Conservation (phyloP, 2,113 vertebrate species). For the Xenopus tropicalis region DNA sequence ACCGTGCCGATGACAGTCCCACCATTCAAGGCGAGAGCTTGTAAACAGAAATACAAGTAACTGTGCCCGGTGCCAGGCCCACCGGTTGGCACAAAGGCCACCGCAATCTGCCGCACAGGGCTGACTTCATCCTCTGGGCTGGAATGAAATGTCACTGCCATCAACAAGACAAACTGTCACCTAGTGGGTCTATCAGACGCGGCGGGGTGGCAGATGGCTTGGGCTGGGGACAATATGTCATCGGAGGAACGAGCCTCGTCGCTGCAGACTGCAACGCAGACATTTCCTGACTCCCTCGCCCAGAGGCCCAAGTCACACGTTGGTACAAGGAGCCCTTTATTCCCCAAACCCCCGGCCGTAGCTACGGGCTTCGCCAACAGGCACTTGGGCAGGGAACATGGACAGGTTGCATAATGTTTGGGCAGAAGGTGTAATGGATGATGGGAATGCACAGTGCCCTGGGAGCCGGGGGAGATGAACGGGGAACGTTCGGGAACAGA, state of each 20-base stretch:
- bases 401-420: too few species aligned
- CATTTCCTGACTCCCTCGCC: conserved; percentile 12
- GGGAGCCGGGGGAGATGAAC: too few species aligned
- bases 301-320: conserved; percentile 6
- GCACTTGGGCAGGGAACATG: too few species aligned
- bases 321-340: neutral
- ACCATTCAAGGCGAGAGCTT: conserved; percentile 13
- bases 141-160: conserved; percentile 5
- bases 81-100: conserved; percentile 34
- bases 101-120: neutral
- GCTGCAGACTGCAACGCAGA: conserved; percentile 14
- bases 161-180: conserved; percentile 1
- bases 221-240: too few species aligned
- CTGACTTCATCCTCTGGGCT: conserved; percentile 15
- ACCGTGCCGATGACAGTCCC: conserved; percentile 17
- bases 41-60: neutral
- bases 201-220: too few species aligned
- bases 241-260: neutral
- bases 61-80: conserved; percentile 1
- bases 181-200: neutral
- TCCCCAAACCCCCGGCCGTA: neutral
- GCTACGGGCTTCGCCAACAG: too few species aligned
- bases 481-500: too few species aligned
- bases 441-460: too few species aligned
- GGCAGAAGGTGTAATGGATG: too few species aligned